Conservation (phyloP, 2,797 vertebrate species). For the Picus viridis region DNA sequence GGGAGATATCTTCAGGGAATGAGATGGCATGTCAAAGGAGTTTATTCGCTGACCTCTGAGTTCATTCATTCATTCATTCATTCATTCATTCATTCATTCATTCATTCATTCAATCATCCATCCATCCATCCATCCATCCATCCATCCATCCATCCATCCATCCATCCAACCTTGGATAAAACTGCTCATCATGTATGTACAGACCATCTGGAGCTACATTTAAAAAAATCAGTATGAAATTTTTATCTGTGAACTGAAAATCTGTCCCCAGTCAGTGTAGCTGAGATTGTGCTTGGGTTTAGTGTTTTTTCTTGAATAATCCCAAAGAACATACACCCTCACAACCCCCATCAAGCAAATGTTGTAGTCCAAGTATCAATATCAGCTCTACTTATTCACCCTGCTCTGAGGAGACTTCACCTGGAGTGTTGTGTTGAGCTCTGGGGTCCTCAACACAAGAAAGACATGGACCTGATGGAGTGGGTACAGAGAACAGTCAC, state of each 20-base stretch:
- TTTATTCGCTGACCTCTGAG: background rate
- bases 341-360: background rate
- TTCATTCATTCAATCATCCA: too few relatives aligned
- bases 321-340: background rate
- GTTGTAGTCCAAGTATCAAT: background rate
- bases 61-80: background rate
- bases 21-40: background rate
- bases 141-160: background rate
- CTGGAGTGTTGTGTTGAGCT: too few relatives aligned
- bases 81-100: too few relatives aligned
- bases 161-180: background rate
- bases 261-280: fast-evolving
- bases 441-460: too few relatives aligned
- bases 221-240: background rate
- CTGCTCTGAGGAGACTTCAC: too few relatives aligned
- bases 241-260: background rate
- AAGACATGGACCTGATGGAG: too few relatives aligned
- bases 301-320: background rate
- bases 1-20: background rate
- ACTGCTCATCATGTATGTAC: background rate
- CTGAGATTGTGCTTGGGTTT: background rate
- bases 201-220: background rate
- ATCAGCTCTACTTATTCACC: background rate
- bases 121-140: background rate
- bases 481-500: too few relatives aligned